Evolutionary conservation across 2,888 invertebrate species (phyloP).

Genomic region (Chymomyza amoena): DNA sequence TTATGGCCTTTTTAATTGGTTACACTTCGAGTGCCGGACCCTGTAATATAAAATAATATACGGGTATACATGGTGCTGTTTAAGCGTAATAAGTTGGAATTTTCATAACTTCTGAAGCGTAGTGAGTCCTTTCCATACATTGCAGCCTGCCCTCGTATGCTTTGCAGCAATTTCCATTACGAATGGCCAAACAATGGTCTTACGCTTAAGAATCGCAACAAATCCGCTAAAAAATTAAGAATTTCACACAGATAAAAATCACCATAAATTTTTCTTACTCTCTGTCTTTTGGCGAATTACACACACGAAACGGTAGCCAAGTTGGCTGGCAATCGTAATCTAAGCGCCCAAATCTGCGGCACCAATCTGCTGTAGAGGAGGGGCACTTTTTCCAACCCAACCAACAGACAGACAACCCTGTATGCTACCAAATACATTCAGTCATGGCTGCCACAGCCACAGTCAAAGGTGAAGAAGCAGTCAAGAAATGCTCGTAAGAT

Average conservation of each 20-base stretch:
- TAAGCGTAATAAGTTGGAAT: too few relatives aligned
- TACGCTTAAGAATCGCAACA: constrained; percentile 18
- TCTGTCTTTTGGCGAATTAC: constrained; percentile 19
- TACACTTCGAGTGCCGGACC: too few relatives aligned
- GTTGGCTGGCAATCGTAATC: constrained; percentile 30
- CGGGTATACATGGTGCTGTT: too few relatives aligned
- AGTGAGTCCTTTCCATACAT: too few relatives aligned
- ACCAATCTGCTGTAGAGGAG: not conserved
- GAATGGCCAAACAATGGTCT: constrained; percentile 6
- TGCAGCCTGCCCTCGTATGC: too few relatives aligned
- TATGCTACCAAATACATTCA: constrained; percentile 46
- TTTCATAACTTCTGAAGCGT: too few relatives aligned
- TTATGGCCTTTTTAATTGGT: too few relatives aligned
- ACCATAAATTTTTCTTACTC: constrained; percentile 39
- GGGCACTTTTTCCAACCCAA: not conserved
- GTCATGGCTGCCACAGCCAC: constrained; percentile 45
- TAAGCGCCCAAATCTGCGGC: constrained; percentile 37
- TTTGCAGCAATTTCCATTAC: not conserved
- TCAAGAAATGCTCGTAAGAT: constrained; percentile 10
- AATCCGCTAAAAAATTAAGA: constrained; percentile 48
- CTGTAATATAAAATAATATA: too few relatives aligned
- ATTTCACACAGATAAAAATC: constrained; percentile 50
- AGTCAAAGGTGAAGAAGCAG: constrained; percentile 34
- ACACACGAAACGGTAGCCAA: not conserved
- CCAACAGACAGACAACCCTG: constrained; percentile 5